Evolutionary conservation across 1,140 invertebrate genomes (phyloP), one percentile per base, ranked within the genome.

Genomic region (Ephestia elutella): DNA sequence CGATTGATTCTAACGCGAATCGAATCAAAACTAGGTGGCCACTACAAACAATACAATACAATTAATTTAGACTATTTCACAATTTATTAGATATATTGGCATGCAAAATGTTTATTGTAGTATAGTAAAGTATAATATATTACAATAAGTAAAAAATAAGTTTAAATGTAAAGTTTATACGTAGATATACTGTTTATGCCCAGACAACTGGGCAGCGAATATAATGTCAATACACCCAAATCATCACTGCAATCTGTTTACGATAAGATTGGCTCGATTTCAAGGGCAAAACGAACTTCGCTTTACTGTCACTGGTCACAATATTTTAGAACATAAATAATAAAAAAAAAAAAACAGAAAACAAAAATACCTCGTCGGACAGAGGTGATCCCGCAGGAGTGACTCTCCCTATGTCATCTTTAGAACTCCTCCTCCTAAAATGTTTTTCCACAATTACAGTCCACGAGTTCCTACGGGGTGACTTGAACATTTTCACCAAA

Each of bases 221-320:
- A 15, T 44, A 44, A 44, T 15, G 38, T 44, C 38, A 44, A 44
- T 44, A 44, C 38, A 44, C 38, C 38, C 38, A 15, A 44, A 44
- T 44, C 38, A 13, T 15, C 13, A 17, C 60, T 57, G 73, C 73
- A 82, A 80, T 82, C 79, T 75, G 69, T 71, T 62, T 65, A 54
- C 70, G 81, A 84, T 84, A 80, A 84, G 74, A 75, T 82, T 77
- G 66, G 68, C 63, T 49, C 65, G 57, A 62, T 73, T 72, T 76
- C 78, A 84, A 84, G 79, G 79, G 62, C 71, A 68, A 53, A 44
- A 59, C 5, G 28, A 55, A 32, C n/a, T 55, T 8, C 10, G 28
- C 15, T 54, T 0, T 7, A 28, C 28, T n/a, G n/a, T 11, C 66
- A n/a, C n/a, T n/a, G 5, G 30, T 8, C 10, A 13, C 10, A 0